These are phyloP conservation scores for Piaya cayana DNA, from an alignment of 2,113 vertebrate genomes.

Conservation along the genomic window DNA sequence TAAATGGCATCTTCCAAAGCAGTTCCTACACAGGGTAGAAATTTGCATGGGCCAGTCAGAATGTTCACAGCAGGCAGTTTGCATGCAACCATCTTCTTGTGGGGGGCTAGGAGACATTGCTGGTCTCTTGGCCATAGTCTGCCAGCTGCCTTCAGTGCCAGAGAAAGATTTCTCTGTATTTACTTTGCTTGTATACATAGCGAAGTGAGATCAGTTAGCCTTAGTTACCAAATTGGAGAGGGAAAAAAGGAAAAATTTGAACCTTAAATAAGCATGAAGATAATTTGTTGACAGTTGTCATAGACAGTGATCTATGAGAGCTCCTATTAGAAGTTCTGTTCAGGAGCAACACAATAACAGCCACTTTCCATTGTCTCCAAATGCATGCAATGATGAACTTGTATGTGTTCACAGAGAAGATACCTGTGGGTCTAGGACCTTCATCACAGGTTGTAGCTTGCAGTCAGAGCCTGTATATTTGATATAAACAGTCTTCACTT, in stretches of 20 bases:
- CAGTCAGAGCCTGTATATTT: neutral
- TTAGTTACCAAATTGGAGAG: neutral
- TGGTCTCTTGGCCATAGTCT: neutral
- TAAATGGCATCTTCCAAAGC: slow-evolving; percentile 6
- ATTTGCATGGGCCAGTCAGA: neutral
- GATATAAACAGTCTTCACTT: neutral
- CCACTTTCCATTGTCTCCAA: neutral
- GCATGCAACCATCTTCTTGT: neutral
- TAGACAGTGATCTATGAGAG: neutral
- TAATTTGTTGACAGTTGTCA: neutral
- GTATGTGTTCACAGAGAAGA: neutral
- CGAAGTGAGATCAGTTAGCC: neutral
- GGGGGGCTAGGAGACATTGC: neutral
- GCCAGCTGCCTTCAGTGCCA: neutral
- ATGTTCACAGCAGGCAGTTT: neutral
- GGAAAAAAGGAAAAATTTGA: neutral
- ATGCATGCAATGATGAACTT: neutral
- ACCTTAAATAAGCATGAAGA: neutral
- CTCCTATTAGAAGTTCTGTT: neutral
- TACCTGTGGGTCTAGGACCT: neutral
- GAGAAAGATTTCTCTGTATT: neutral
- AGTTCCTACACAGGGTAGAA: neutral
- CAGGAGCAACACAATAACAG: neutral
- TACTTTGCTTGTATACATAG: neutral
- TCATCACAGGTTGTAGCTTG: neutral